Evolutionary conservation across 2,113 vertebrate species (phyloP), one percentile per base, ranked within the genome.

Genomic region (Erythrocercus mccallii): DNA sequence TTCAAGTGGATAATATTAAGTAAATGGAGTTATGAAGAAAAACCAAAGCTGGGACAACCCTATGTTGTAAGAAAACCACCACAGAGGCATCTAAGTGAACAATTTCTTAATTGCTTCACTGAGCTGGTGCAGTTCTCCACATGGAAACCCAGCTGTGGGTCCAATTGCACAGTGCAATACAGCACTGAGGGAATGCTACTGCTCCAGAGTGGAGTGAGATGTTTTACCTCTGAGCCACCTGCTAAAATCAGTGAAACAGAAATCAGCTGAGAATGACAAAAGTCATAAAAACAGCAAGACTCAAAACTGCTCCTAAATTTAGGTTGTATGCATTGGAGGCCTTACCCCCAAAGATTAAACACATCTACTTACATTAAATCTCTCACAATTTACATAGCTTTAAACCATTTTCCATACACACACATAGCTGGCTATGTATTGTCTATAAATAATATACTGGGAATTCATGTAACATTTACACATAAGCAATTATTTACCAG

Each of bases 401-500:
- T 44, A 73, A 88, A 73, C 6, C 6, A 7, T 62, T 18, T 83
- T 48, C 22, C 22, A 77, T 25, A 81, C 15, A 50, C 20, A 50
- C 9, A 54, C 7, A 54, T 2, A 74, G 44, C 27, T 70, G 50
- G 35, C 33, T 54, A 48, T 0, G 9, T 11, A 54, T 23, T 35
- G 40, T n/a, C 66, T n/a, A 9, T 11, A 91, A 92, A 38, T 33
- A 81, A 68, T 5, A 40, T 1, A 60, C 27, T 25, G 33, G 50
- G 45, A 73, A 88, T 35, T 62, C 48, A 64, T 8, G 19, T 14
- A 65, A 14, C 27, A 21, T 53, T 51, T 77, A 62, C 23, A 86
- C 0, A 66, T 19, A 94, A 90, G 9, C 81, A 77, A 81, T 65
- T 91, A 81, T 96, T 97, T 97, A 98, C 98, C 98, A 98, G 90